Evolutionary conservation across 1,140 invertebrate species (phyloP), one percentile per base, ranked within the genome.

Genomic region (Samia ricini): DNA sequence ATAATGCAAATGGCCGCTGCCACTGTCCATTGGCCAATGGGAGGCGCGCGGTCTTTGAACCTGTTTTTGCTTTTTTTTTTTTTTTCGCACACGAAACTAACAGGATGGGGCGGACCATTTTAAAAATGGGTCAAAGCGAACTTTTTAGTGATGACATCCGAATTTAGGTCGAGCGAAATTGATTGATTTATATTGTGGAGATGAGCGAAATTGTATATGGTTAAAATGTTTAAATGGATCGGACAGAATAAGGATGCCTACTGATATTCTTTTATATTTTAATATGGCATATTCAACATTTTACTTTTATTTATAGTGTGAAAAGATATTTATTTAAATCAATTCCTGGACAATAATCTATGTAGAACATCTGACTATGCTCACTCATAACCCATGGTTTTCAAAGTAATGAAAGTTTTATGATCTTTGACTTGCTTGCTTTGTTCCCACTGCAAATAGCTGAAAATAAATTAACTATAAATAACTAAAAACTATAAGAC

Each of bases 41-140:
- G 55, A 29, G 23, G 51, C 56, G n/a, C 64, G 54, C 48, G 79
- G 80, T 76, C 82, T 73, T 71, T 79, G 77, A 78, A 74, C 81
- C 18, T 23, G 54, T 63, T 67, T 67, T 66, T 68, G n/a, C n/a
- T 67, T 75, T 21, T 78, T 61, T 66, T 67, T 62, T 74, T 66
- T 74, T 73, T 80, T 80, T 77, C 68, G 50, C 61, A 56, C 68
- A 71, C 42, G 55, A 60, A 64, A 51, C 61, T 29, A 21, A 52
- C 66, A 78, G 81, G 77, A 84, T 83, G 77, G 52, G 19, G 33
- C 71, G 60, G 64, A 18, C 68, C 55, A 68, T 77, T 69, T 78
- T 58, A 64, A 79, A 88, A 88, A 85, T 85, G 74, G 85, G 81
- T 83, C 81, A 85, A 64, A 68, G 71, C 69, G 72, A 79, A 81